phyloP scores from a whole-genome alignment of 2,888 invertebrate genomes.

The Branchellion lobata region DNA sequence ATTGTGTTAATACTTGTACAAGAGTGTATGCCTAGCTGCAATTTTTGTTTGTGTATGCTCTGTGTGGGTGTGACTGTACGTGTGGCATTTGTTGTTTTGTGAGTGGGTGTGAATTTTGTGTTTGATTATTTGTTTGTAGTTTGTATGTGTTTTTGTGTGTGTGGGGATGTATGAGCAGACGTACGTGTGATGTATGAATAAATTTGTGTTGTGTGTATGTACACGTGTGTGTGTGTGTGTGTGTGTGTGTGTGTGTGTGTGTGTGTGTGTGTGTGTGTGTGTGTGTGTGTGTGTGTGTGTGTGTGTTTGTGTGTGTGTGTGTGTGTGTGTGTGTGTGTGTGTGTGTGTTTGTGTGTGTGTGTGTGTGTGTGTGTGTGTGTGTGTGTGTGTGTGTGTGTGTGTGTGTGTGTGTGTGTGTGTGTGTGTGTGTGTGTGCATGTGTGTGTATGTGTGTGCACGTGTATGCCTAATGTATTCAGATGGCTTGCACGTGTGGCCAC shows the following conservation, averaged over 20 bases:
- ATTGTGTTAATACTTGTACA: no score
- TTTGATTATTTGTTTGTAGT: no score
- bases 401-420: conserved; percentile 33
- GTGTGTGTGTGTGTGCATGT: conserved; percentile 1
- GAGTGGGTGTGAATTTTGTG: neutral
- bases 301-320: neutral
- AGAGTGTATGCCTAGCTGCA: no score
- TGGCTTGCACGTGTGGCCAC: conserved; percentile 4
- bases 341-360: conserved; percentile 10
- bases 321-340: conserved; percentile 1
- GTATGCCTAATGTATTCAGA: conserved; percentile 5
- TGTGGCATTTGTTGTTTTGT: neutral
- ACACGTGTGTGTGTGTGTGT: neutral
- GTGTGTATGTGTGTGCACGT: neutral
- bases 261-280: conserved; percentile 24
- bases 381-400: conserved; percentile 29
- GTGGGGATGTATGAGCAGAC: neutral
- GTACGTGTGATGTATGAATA: no score
- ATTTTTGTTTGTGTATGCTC: conserved; percentile 21
- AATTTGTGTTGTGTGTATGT: no score
- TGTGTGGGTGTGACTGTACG: conserved; percentile 18
- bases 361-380: conserved; percentile 2
- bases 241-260: conserved; percentile 9
- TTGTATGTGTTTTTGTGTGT: neutral
- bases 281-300: conserved; percentile 8